Percentiles rank a stretch among this genome's conserved stretches.
Conservation (phyloP, 30 jellyfish, hydroid and myxozoan genomes). For the Turritopsis rubra region DNA sequence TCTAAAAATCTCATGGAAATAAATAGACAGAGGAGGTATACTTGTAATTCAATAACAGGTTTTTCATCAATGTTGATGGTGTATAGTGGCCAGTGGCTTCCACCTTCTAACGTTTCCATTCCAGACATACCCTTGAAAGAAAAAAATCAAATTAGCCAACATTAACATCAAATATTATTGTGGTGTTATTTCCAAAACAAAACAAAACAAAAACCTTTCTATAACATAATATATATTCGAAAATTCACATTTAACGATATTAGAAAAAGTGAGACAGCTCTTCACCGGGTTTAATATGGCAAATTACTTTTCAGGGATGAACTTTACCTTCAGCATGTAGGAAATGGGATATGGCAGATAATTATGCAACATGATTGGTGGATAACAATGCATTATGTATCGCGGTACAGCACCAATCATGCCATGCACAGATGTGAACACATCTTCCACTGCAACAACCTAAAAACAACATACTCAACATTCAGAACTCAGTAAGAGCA, state of each 20-base stretch:
- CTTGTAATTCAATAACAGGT: slow-evolving; percentile 64
- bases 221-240: no score
- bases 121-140: slow-evolving; percentile 67
- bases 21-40: background rate
- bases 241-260: no score
- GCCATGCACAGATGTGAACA: slow-evolving; percentile 58
- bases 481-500: no score
- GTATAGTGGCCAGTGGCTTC: slow-evolving; percentile 93
- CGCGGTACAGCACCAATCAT: slow-evolving; percentile 68
- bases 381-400: slow-evolving; percentile 73
- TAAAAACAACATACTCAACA: background rate
- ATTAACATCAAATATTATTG: background rate
- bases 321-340: slow-evolving; percentile 55
- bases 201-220: background rate
- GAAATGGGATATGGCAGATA: slow-evolving; percentile 56
- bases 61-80: slow-evolving; percentile 46
- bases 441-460: slow-evolving; percentile 77
- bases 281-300: no score
- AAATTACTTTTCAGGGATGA: background rate
- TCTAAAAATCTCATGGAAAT: background rate
- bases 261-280: no score
- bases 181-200: background rate
- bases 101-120: slow-evolving; percentile 76
- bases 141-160: background rate
- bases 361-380: slow-evolving; percentile 78